Conservation (phyloP, 2,888 invertebrate genomes). For the Hyalella azteca region DNA sequence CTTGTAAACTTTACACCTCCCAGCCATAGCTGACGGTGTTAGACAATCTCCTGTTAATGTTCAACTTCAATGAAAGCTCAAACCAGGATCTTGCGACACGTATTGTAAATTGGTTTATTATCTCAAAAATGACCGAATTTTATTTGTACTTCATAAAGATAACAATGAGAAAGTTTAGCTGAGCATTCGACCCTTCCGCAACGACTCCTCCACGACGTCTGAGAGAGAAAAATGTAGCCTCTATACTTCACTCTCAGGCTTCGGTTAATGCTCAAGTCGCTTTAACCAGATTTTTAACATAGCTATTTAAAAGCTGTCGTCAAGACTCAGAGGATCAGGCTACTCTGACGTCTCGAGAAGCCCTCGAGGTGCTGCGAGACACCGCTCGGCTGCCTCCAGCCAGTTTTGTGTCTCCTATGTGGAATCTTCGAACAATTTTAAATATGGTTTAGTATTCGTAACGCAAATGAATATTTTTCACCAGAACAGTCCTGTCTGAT, state of each 20-base stretch:
- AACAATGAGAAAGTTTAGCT: not conserved
- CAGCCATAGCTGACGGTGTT: not conserved
- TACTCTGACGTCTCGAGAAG: not conserved
- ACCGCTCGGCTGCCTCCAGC: no score
- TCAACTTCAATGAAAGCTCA: not conserved
- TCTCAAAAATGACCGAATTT: no score
- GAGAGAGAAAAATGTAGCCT: not conserved
- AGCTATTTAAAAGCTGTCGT: not conserved
- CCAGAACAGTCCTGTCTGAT: no score
- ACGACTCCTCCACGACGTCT: not conserved
- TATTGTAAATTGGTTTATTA: no score
- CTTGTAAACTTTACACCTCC: constrained; percentile 8
- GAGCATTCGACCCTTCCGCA: not conserved
- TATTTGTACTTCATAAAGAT: no score
- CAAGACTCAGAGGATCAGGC: not conserved
- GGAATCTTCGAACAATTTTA: no score
- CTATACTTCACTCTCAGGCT: not conserved
- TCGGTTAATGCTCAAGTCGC: not conserved
- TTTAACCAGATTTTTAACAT: not conserved
- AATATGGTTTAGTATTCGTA: no score
- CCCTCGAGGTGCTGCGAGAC: not conserved
- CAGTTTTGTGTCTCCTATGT: no score
- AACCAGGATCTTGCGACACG: no score
- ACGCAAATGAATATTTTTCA: no score
- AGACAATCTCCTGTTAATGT: not conserved